Conservation (phyloP, 2,113 vertebrate species). For the Passer montanus region DNA sequence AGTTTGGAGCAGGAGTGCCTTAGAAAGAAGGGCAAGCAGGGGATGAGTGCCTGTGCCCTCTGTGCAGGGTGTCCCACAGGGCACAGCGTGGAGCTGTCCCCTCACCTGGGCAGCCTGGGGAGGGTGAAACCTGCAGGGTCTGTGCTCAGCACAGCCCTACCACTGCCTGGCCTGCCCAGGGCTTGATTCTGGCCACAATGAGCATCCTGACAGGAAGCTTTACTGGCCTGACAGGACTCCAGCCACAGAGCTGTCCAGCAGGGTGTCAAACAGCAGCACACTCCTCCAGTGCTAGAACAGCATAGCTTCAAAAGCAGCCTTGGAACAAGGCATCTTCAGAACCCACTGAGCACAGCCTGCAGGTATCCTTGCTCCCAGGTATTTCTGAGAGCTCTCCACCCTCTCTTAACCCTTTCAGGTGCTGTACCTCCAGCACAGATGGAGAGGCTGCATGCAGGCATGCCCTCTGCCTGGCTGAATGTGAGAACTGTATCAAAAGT, state of each 20-base stretch:
- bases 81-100: not conserved
- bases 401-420: conserved; percentile 10
- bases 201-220: not conserved
- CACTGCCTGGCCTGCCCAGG: not conserved
- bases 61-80: accelerated
- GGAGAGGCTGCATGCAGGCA: not conserved
- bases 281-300: not conserved
- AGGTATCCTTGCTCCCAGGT: not conserved
- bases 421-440: not conserved
- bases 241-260: not conserved
- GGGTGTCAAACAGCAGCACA: not conserved
- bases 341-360: not conserved
- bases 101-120: not conserved
- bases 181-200: not conserved
- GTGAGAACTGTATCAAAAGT: not conserved
- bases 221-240: not conserved
- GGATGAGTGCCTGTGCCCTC: accelerated
- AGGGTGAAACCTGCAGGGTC: accelerated
- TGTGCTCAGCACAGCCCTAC: not conserved
- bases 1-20: not conserved
- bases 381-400: not conserved
- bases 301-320: not conserved
- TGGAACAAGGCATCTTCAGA: not conserved
- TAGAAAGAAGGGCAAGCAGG: not conserved
- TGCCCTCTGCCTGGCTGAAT: not conserved